Conservation (phyloP, 2,113 vertebrate genomes). For the Channa argus region DNA sequence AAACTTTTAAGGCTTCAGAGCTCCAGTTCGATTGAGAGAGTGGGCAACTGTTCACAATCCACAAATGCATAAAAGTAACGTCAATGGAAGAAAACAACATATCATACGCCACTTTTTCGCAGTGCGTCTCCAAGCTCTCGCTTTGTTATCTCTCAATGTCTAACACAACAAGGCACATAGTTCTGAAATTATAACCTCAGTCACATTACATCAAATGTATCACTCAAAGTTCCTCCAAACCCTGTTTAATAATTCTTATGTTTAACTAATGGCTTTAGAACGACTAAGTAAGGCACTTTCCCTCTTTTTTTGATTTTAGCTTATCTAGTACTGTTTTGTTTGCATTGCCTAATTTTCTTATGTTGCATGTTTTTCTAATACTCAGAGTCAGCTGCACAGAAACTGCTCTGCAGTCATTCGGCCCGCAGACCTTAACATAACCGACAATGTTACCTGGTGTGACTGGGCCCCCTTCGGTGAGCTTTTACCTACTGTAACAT, state of each 20-base stretch:
- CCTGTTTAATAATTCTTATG: no score
- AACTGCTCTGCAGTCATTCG: conserved; percentile 87
- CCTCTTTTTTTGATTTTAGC: background rate
- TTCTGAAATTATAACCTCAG: no score
- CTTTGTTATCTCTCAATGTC: no score
- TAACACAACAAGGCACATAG: no score
- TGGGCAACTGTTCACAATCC: no score
- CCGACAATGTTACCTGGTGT: conserved; percentile 91
- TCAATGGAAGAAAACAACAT: background rate
- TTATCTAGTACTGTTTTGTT: background rate
- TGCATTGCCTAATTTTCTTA: background rate
- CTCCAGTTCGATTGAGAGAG: no score
- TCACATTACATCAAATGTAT: no score
- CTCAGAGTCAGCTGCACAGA: conserved; percentile 92
- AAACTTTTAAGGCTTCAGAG: no score
- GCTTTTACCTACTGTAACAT: conserved; percentile 35
- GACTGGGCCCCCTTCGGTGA: conserved; percentile 95
- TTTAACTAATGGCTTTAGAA: background rate
- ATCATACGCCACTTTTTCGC: no score
- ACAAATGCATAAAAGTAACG: background rate
- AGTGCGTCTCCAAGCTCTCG: no score
- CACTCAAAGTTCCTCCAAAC: no score
- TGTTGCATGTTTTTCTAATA: background rate
- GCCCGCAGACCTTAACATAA: conserved; percentile 77
- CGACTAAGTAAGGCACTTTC: background rate